These are phyloP conservation scores for Orycteropus afer DNA, from an alignment of 2,113 vertebrate species.

Conservation along the genomic window DNA sequence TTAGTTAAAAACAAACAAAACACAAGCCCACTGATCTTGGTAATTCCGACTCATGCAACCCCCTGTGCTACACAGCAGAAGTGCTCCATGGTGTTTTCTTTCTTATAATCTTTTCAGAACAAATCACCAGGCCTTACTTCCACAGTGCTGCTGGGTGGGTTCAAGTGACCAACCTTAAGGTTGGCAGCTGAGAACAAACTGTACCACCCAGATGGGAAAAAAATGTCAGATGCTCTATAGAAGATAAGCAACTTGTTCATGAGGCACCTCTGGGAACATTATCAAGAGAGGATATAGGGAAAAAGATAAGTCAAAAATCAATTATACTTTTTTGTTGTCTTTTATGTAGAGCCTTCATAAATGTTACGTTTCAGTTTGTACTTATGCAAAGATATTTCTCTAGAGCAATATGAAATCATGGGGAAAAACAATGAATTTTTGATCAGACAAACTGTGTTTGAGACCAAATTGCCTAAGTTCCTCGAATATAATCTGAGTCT, in stretches of 20 bases:
- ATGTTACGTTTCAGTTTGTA: background rate
- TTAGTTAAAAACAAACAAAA: background rate
- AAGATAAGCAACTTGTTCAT: background rate
- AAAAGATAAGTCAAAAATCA: background rate
- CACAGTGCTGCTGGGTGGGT: background rate
- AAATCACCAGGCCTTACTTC: background rate
- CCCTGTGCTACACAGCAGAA: background rate
- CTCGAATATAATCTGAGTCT: background rate
- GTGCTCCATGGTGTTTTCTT: background rate
- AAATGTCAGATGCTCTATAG: background rate
- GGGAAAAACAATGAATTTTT: background rate
- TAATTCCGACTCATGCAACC: background rate
- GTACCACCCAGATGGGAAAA: background rate
- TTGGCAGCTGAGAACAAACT: no score
- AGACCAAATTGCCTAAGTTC: background rate
- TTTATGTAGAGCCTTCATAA: background rate
- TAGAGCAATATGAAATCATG: background rate
- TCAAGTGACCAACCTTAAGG: no score
- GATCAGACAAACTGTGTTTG: background rate
- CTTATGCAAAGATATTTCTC: constrained; percentile 28
- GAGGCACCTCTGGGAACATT: background rate
- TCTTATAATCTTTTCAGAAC: background rate
- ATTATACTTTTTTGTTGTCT: background rate
- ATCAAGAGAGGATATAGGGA: background rate
- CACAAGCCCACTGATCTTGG: background rate